Percentiles rank a stretch among this genome's conserved stretches.
Evolutionary conservation across 2,888 invertebrate species (phyloP).

Genomic region (Baronia brevicornis): DNA sequence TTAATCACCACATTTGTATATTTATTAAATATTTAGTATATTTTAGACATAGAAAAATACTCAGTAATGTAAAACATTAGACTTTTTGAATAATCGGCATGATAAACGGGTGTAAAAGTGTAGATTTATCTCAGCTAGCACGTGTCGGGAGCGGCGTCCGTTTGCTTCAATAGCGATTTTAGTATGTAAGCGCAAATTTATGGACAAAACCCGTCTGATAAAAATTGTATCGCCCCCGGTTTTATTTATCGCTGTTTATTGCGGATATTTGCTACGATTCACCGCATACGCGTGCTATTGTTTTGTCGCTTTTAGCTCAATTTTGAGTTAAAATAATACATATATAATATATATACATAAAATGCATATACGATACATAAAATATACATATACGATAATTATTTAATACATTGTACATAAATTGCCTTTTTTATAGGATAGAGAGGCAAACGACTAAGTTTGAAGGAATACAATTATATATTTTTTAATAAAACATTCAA

Average conservation of each 20-base stretch:
- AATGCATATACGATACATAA: background rate
- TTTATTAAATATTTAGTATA: too few species aligned
- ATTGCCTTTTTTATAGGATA: too few species aligned
- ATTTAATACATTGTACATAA: too few species aligned
- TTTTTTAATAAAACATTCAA: background rate
- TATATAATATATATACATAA: background rate
- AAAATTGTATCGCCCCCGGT: slow-evolving; percentile 53
- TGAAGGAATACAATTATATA: background rate
- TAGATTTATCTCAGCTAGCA: slow-evolving; percentile 46
- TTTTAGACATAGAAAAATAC: too few species aligned
- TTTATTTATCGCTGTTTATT: slow-evolving; percentile 39
- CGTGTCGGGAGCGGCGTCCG: slow-evolving; percentile 37
- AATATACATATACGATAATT: background rate
- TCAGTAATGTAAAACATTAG: slow-evolving; percentile 13
- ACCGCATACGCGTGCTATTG: too few species aligned
- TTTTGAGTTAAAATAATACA: too few species aligned
- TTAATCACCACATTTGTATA: too few species aligned
- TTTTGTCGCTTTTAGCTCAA: too few species aligned
- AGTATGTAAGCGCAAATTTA: slow-evolving; percentile 63
- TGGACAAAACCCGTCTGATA: slow-evolving; percentile 53
- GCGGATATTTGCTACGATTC: slow-evolving; percentile 15
- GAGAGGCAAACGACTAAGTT: too few species aligned
- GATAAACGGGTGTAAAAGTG: slow-evolving; percentile 30
- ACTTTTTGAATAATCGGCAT: slow-evolving; percentile 30
- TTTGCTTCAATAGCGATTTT: slow-evolving; percentile 47